Conservation (phyloP, 2,113 vertebrate genomes). For the Petaurus breviceps region DNA sequence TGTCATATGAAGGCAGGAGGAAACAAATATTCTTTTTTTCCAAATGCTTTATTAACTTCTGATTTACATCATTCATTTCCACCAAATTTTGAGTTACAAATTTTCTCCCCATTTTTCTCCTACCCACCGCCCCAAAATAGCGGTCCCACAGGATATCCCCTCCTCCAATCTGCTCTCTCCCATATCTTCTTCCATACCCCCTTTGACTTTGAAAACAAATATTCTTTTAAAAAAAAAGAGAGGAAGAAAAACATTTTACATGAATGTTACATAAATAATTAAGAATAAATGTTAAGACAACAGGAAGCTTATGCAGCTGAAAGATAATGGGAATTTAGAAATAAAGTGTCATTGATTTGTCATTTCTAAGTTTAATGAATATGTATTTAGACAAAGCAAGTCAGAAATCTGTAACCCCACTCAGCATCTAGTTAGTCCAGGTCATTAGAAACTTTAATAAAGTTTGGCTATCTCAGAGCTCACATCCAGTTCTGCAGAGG, state of each 20-base stretch:
- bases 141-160: too few species aligned
- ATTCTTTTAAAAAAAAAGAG: not conserved
- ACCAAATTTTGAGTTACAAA: too few species aligned
- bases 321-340: conserved; percentile 23
- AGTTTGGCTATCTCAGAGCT: conserved; percentile 16
- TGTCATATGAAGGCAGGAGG: not conserved
- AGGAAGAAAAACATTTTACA: not conserved
- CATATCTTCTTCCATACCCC: too few species aligned
- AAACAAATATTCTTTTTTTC: not conserved
- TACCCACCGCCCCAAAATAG: too few species aligned
- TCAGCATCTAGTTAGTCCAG: not conserved
- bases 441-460: conserved; percentile 2
- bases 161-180: too few species aligned
- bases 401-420: conserved; percentile 35
- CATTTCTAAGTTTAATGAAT: conserved; percentile 28
- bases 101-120: too few species aligned
- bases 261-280: not conserved
- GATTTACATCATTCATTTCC: too few species aligned
- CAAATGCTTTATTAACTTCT: too few species aligned
- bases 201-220: too few species aligned
- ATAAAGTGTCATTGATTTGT: not conserved
- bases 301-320: not conserved
- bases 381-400: not conserved
- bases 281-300: conserved; percentile 1
- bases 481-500: conserved; percentile 27